Conservation (phyloP, 2,113 vertebrate genomes). For the Ciconia maguari region DNA sequence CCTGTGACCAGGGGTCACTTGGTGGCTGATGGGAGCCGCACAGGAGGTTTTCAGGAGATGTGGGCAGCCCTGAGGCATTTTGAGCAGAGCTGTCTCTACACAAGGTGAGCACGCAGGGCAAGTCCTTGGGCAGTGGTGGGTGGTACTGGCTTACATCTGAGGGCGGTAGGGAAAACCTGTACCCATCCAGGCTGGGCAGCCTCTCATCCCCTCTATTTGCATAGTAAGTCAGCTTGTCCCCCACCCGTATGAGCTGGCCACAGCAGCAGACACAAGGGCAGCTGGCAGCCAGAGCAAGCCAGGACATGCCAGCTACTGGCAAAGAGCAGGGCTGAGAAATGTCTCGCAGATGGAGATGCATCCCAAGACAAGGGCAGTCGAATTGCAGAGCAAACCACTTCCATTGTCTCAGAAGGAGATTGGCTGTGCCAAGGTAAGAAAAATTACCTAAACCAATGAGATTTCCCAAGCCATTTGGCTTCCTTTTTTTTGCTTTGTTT, state of each 20-base stretch:
- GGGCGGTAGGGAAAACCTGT: neutral
- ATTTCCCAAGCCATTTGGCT: neutral
- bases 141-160: neutral
- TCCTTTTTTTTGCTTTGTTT: neutral
- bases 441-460: neutral
- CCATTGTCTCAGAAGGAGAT: accelerated
- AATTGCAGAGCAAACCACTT: neutral
- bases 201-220: neutral
- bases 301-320: neutral
- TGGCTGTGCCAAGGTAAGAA: neutral
- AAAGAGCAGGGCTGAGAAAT: accelerated
- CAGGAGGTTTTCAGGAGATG: neutral
- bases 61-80: neutral
- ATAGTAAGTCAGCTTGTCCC: neutral
- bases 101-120: neutral
- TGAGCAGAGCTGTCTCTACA: neutral
- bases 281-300: neutral
- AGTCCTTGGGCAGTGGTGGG: neutral
- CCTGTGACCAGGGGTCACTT: neutral
- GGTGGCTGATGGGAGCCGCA: neutral
- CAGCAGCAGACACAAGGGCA: neutral
- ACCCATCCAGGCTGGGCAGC: neutral
- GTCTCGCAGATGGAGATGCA: neutral
- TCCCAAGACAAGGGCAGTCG: neutral
- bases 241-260: neutral